Evolutionary conservation across 2,888 invertebrate species (phyloP), one percentile per base, ranked within the genome.

Genomic region (Ectropis crepuscularia): DNA sequence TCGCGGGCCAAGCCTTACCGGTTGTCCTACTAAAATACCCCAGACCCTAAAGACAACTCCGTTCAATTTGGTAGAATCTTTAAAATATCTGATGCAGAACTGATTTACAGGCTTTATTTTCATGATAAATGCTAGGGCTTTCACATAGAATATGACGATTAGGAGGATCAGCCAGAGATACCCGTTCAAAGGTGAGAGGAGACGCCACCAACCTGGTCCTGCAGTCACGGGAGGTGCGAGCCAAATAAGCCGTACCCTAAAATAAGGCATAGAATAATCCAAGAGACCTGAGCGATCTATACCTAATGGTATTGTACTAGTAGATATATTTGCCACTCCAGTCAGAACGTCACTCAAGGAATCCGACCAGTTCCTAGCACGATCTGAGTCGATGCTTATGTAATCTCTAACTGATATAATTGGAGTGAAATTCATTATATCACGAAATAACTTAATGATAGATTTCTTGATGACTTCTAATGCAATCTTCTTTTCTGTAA

Each of bases 21-120:
- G 85, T 61, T 89, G 89, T 0, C 88, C 88, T 54, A 88, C 70
- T 74, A 88, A 70, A 5, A 88, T 78, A 37, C 85, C 88, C 88
- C 89, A 89, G 28, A 82, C 81, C 55, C 85, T 78, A 16, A 90
- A 80, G 4, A 81, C 76, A 5, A 83, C 79, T 0, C 83, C 78
- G 28, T 78, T 79, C 39, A 88, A 63, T 63, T 79, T 83, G 39
- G 81, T 70, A 12, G 82, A 77, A 7, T 83, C 81, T 57, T 68
- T 85, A 53, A 89, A 86, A 70, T 86, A 67, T 9, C 68, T 73
- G n/a, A 66, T 63, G 39, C 83, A 83, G 67, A 87, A 87, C 36
- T 63, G 74, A 45, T 80, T 85, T 0, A 83, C 68, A 0, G 72
- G 72, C 37, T 74, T 74, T n/a, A 83, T 68, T 63, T 83, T 84